Conservation (phyloP, 2,113 vertebrate genomes). For the Albula goreensis region DNA sequence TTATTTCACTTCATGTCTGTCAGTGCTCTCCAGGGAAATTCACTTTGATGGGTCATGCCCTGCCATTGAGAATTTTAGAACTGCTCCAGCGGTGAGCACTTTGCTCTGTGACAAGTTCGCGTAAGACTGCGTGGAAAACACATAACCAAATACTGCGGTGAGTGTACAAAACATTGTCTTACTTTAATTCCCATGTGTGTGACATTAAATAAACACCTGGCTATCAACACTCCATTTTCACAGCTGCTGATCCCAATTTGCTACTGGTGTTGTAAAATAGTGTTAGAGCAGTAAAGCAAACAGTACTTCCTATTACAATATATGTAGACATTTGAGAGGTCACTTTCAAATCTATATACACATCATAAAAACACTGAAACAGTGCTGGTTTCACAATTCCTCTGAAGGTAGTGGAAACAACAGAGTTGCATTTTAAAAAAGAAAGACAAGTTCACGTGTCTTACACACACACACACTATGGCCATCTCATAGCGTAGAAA, state of each 20-base stretch:
- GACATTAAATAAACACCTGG: neutral
- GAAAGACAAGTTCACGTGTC: no score
- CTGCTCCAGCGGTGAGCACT: neutral
- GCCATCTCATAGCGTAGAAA: no score
- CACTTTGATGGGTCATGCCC: constrained; percentile 64
- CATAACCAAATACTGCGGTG: neutral
- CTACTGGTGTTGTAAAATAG: neutral
- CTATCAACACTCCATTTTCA: neutral
- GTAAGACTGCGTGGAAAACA: neutral
- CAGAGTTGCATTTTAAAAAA: no score
- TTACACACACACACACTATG: no score
- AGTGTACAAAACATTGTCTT: neutral
- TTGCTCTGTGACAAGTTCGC: neutral
- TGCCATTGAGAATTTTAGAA: constrained; percentile 39
- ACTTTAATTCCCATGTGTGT: neutral
- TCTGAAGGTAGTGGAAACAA: no score
- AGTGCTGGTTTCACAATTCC: no score
- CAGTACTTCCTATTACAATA: neutral
- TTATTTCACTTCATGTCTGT: constrained; percentile 78
- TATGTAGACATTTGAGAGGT: neutral
- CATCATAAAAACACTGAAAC: no score
- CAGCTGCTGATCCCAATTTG: neutral
- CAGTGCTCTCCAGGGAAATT: constrained; percentile 68
- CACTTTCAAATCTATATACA: neutral
- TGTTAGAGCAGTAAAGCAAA: neutral